Conservation (phyloP, 1,140 invertebrate genomes). For the Physella acuta region DNA sequence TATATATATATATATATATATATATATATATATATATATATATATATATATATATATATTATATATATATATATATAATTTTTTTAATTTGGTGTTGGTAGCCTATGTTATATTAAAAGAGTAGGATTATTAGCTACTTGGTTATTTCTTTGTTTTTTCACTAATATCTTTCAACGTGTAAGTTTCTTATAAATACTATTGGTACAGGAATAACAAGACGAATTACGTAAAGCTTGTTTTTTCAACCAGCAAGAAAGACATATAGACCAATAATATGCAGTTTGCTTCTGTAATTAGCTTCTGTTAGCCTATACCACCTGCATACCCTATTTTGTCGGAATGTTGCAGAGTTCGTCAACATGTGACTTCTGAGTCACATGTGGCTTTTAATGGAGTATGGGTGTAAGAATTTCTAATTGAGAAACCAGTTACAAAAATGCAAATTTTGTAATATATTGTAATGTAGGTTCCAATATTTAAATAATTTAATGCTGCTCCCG, state of each 20-base stretch:
- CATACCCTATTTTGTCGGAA: background rate
- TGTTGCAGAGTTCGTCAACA: background rate
- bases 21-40: too few relatives aligned
- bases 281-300: background rate
- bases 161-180: too few relatives aligned
- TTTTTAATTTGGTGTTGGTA: too few relatives aligned
- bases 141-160: too few relatives aligned
- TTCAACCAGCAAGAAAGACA: background rate
- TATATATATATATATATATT: too few relatives aligned
- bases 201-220: conserved; percentile 1
- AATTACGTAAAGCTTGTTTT: background rate
- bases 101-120: too few relatives aligned
- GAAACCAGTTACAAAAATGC: background rate
- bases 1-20: too few relatives aligned
- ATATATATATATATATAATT: too few relatives aligned
- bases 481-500: too few relatives aligned
- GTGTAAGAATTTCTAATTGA: background rate
- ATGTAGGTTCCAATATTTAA: background rate
- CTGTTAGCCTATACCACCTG: background rate
- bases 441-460: background rate
- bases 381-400: background rate
- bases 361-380: background rate
- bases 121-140: too few relatives aligned
- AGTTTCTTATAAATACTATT: too few relatives aligned
- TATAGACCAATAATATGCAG: background rate